Conservation (phyloP, 2,888 invertebrate species). For the Tenthredo mesomela region DNA sequence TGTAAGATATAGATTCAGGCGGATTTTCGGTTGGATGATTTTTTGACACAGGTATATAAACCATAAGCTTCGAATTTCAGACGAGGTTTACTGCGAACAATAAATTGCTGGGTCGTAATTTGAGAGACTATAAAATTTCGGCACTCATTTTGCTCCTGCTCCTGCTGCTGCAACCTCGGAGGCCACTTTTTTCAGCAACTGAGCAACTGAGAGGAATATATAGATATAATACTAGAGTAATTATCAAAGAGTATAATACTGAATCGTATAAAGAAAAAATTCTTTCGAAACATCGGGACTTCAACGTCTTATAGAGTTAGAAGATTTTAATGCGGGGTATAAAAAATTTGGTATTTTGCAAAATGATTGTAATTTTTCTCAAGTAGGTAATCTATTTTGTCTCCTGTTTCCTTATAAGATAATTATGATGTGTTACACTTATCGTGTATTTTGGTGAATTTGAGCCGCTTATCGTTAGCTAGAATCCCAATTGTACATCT, state of each 20-base stretch:
- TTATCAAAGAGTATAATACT: not conserved
- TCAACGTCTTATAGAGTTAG: not conserved
- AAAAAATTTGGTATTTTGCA: not conserved
- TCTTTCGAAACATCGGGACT: not conserved
- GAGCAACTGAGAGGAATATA: not conserved
- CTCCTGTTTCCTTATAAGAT: not conserved
- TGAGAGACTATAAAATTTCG: constrained; percentile 17
- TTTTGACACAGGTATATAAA: not conserved
- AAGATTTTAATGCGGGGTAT: no score
- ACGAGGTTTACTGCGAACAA: not conserved
- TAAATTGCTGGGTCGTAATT: constrained; percentile 25
- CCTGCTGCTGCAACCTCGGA: not conserved
- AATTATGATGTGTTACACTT: not conserved
- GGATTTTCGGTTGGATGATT: constrained; percentile 13
- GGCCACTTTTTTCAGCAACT: not conserved
- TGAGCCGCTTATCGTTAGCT: not conserved
- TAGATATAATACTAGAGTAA: not conserved
- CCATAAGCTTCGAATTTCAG: not conserved
- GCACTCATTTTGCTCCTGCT: not conserved
- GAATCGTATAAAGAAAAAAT: not conserved
- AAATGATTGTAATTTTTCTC: not conserved
- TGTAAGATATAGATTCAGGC: not conserved
- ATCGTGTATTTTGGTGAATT: not conserved
- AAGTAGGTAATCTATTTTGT: not conserved
- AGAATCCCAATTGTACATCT: not conserved